These are phyloP conservation scores for Glyphotaelius pellucidus DNA, from an alignment of 2,888 invertebrate species.

Conservation along the genomic window DNA sequence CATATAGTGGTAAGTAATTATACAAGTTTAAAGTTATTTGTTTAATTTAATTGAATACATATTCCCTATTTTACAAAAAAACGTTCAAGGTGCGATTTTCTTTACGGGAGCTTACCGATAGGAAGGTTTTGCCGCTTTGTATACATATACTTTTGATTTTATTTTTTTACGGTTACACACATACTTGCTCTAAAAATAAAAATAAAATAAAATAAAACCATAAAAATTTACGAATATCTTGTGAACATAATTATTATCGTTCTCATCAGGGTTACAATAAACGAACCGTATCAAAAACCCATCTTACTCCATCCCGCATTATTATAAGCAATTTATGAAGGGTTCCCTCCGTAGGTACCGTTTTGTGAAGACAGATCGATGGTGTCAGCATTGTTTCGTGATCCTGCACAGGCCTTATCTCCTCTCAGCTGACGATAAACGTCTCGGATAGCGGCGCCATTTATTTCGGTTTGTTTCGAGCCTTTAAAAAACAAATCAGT, in stretches of 20 bases:
- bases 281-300: not conserved
- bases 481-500: slow-evolving; percentile 45
- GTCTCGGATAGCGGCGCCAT: slow-evolving; percentile 50
- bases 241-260: not conserved
- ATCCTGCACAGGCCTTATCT: slow-evolving; percentile 34
- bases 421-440: slow-evolving; percentile 40
- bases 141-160: too few relatives aligned
- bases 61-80: too few relatives aligned
- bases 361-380: slow-evolving; percentile 49
- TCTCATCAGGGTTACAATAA: not conserved
- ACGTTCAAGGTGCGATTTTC: too few relatives aligned
- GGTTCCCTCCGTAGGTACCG: not conserved
- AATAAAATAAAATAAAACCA: too few relatives aligned
- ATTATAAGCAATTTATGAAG: slow-evolving; percentile 23
- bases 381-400: slow-evolving; percentile 37
- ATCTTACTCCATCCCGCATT: not conserved
- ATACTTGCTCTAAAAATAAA: too few relatives aligned
- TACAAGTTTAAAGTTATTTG: too few relatives aligned
- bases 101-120: too few relatives aligned
- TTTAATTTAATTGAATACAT: too few relatives aligned
- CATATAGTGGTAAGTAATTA: too few relatives aligned
- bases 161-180: too few relatives aligned
- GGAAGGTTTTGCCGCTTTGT: too few relatives aligned
- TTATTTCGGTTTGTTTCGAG: slow-evolving; percentile 55
- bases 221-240: too few relatives aligned